Evolutionary conservation across 2,888 invertebrate species (phyloP).

Genomic region (Drosophila subquinaria): DNA sequence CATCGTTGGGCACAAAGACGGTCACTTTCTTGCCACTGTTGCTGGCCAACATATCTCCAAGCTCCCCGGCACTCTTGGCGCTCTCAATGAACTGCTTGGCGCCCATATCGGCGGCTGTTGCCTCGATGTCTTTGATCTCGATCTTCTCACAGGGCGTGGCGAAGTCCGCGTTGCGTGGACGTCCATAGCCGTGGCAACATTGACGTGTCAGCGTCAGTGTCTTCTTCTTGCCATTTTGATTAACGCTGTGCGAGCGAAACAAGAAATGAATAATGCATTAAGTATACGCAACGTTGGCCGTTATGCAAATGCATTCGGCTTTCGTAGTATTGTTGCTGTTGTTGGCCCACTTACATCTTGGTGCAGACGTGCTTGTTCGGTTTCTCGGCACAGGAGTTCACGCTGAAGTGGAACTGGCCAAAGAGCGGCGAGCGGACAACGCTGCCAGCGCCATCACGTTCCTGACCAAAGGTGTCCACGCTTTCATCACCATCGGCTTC

Average conservation of each 20-base stretch:
- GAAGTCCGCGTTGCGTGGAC: constrained; percentile 84
- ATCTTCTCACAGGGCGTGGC: constrained; percentile 87
- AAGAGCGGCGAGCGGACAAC: constrained; percentile 72
- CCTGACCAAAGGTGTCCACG: constrained; percentile 70
- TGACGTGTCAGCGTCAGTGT: constrained; percentile 88
- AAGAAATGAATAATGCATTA: constrained; percentile 22
- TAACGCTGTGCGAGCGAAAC: constrained; percentile 84
- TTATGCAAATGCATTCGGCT: constrained; percentile 28
- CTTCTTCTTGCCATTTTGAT: constrained; percentile 88
- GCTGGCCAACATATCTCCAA: constrained; percentile 86
- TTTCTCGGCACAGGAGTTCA: constrained; percentile 85
- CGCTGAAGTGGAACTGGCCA: constrained; percentile 84
- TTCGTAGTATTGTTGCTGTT: constrained; percentile 18
- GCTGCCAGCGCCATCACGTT: constrained; percentile 63
- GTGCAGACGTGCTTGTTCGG: constrained; percentile 85
- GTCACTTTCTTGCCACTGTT: constrained; percentile 86
- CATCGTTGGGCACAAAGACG: constrained; percentile 88
- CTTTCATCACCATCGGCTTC: constrained; percentile 69
- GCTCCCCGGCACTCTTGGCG: constrained; percentile 86
- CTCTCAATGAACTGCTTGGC: constrained; percentile 87
- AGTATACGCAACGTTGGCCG: constrained; percentile 33
- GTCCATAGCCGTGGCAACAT: constrained; percentile 89
- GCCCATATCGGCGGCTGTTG: constrained; percentile 87
- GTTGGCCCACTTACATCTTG: constrained; percentile 83
- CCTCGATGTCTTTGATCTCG: constrained; percentile 87